Percentiles rank a stretch among this genome's conserved stretches.
These are phyloP conservation scores for Leptothorax acervorum DNA, from an alignment of 2,888 invertebrate genomes.

Conservation along the genomic window DNA sequence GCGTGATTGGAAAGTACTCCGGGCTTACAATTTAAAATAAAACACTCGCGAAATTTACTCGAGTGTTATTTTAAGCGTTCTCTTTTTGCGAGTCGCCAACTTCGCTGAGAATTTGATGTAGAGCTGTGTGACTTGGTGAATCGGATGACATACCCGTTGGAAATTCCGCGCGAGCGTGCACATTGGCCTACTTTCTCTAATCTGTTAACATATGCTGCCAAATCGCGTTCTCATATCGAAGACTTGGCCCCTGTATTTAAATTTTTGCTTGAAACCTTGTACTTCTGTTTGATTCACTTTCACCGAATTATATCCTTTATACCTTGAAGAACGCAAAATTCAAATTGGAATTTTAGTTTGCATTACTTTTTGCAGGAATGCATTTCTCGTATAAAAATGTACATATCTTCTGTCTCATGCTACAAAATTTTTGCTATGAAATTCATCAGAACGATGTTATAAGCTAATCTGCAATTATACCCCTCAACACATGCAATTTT, in stretches of 20 bases:
- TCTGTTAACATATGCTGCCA: slow-evolving; percentile 63
- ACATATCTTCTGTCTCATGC: background rate
- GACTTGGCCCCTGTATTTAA: background rate
- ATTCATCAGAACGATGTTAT: background rate
- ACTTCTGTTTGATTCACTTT: background rate
- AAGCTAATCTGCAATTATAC: background rate
- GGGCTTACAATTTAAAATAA: background rate
- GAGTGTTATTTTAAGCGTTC: background rate
- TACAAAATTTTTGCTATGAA: background rate
- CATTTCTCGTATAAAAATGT: background rate
- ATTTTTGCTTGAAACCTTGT: background rate
- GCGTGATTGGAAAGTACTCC: no score
- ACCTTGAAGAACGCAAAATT: background rate
- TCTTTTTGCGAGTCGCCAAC: background rate
- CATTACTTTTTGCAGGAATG: background rate
- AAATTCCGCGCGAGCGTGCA: background rate
- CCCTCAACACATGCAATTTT: background rate
- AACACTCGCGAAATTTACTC: background rate
- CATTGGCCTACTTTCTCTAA: slow-evolving; percentile 55
- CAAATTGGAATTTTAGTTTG: background rate
- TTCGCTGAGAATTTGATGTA: background rate
- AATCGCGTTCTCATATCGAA: background rate
- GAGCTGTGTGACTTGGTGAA: background rate
- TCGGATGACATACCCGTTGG: background rate
- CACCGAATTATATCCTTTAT: no score